phyloP scores from a whole-genome alignment of 1,140 invertebrate species.

The Hypsibius dujardini region DNA sequence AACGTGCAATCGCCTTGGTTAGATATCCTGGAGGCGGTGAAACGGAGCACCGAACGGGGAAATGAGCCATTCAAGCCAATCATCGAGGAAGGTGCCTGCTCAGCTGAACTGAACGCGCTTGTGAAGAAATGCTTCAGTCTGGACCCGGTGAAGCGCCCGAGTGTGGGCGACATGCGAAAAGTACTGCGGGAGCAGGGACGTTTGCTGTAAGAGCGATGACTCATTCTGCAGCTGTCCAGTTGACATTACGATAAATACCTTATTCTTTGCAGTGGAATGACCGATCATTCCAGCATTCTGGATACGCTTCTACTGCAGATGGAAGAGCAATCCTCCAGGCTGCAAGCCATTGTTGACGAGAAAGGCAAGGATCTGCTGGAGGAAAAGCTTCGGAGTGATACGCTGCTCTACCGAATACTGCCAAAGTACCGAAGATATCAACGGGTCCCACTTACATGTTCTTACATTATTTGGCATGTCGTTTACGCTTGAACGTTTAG shows the following conservation, averaged over 20 bases:
- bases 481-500: not conserved
- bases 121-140: not conserved
- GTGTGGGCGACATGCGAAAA: not conserved
- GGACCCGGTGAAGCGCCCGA: not conserved
- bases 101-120: not conserved
- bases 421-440: not conserved
- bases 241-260: not conserved
- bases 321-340: conserved; percentile 3
- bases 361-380: conserved; percentile 4
- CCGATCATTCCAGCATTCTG: conserved; percentile 7
- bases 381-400: conserved; percentile 7
- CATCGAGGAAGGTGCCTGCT: not conserved
- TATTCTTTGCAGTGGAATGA: conserved; percentile 4
- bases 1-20: not conserved
- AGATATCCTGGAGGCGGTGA: not conserved
- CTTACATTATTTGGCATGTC: not conserved
- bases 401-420: conserved; percentile 10
- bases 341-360: conserved; percentile 8
- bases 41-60: not conserved
- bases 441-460: not conserved
- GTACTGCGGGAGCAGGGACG: conserved; percentile 3
- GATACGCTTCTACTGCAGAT: conserved; percentile 11
- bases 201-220: not conserved
- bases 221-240: not conserved
- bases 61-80: not conserved